Base-by-base conservation (phyloP, 2,113 vertebrate species). In the Hystrix cristata region DNA sequence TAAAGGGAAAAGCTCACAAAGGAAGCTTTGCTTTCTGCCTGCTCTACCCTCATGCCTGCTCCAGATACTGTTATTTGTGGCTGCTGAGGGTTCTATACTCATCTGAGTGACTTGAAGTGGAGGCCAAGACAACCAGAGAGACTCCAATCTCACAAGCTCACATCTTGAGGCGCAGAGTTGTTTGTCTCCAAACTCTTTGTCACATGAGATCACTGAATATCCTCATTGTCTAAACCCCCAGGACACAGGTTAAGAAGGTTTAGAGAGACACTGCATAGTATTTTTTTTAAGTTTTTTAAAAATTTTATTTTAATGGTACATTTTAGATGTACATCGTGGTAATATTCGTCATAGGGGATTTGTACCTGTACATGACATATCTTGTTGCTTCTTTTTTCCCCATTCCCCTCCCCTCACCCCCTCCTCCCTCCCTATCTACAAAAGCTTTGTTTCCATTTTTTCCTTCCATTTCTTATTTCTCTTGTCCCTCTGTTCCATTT, bases 131-230 rank as follows among this genome's bases (percentile, higher is more conserved):
- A 51, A 38, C 25, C 31, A 95, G 9, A 57, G 27, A 74, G 25
- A 18, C 18, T 55, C 7, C 34, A 80, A 0, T 1, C 0, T 4
- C 10, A 4, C 6, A 87, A 48, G 57, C 13, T 21, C 31, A 11
- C 15, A 74, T 31, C 29, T 62, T 43, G 46, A 74, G 27, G 6
- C 34, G 0, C 27, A 76, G 71, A 87, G 12, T 23, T 18, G 27
- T 15, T 29, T 60, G 12, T 5, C 4, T 76, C 57, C 12, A 86
- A 57, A 55, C 31, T 57, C 89, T 43, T 19, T 64, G 71, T 62
- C 69, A 62, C 4, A 12, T 82, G 29, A 74, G 3, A 48, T 71
- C 80, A 95, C 53, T 55, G 64, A 74, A 91, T 27, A 4, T 19
- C 14, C 12, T 91, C 46, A 60, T 7, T 74, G 3, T 80, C 78